These are phyloP conservation scores for Microcebus ravelobensis DNA, from an alignment of 2,113 vertebrate species.

Conservation along the genomic window DNA sequence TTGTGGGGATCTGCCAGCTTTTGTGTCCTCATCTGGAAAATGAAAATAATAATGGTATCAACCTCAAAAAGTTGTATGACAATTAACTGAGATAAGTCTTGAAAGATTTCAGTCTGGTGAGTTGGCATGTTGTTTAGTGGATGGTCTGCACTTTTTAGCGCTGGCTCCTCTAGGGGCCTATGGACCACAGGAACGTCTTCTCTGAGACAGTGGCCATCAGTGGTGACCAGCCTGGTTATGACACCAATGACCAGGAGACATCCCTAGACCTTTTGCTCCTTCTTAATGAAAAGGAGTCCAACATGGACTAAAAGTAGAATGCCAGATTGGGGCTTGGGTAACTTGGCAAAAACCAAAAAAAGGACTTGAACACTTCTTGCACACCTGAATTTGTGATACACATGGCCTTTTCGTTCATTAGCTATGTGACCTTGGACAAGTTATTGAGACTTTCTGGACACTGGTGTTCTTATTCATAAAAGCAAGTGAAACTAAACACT, in stretches of 20 bases:
- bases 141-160: neutral
- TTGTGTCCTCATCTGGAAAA: neutral
- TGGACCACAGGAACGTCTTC: neutral
- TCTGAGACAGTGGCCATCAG: neutral
- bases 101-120: neutral
- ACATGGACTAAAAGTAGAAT: neutral
- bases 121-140: neutral
- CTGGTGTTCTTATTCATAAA: neutral
- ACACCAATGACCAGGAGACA: neutral
- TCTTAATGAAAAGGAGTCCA: neutral
- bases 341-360: neutral
- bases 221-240: neutral
- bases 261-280: neutral
- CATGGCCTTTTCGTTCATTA: neutral
- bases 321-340: neutral
- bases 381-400: neutral
- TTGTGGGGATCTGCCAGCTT: neutral
- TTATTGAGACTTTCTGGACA: neutral
- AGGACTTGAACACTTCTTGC: neutral
- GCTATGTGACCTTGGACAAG: neutral
- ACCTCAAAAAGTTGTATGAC: neutral
- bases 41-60: neutral
- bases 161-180: neutral
- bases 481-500: neutral
- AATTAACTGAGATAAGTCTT: neutral